Conservation (phyloP, 1,140 invertebrate species). For the Chrysomallon squamiferum region DNA sequence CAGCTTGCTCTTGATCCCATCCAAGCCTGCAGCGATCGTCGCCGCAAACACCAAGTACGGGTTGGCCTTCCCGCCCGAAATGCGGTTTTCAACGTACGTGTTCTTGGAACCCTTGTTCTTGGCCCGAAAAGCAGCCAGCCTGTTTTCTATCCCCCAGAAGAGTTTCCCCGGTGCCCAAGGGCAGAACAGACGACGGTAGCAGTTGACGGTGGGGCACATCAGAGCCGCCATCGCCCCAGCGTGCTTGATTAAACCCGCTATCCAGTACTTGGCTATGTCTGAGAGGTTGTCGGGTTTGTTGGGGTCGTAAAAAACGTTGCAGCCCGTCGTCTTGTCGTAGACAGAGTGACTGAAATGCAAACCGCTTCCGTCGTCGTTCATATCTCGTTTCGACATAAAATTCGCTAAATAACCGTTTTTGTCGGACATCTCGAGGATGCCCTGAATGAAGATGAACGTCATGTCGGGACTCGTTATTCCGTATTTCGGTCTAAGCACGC, state of each 20-base stretch:
- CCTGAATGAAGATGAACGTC: not conserved
- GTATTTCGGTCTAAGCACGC: not conserved
- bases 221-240: constrained; percentile 25
- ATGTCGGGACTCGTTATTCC: not conserved
- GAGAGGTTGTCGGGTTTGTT: constrained; percentile 17
- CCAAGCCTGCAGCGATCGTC: constrained; percentile 35
- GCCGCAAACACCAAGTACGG: constrained; percentile 35
- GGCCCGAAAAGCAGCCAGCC: constrained; percentile 8
- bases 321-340: not conserved
- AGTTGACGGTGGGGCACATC: constrained; percentile 34
- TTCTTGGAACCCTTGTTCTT: constrained; percentile 11
- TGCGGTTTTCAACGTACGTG: constrained; percentile 34
- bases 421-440: not conserved
- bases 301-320: constrained; percentile 24
- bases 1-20: constrained; percentile 32
- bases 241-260: constrained; percentile 32
- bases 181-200: constrained; percentile 23
- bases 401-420: not conserved
- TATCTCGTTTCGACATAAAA: constrained; percentile 1
- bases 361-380: not conserved
- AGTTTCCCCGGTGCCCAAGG: constrained; percentile 16
- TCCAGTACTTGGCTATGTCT: constrained; percentile 21
- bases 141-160: constrained; percentile 27
- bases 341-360: constrained; percentile 1
- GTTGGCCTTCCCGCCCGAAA: constrained; percentile 28